Percentiles rank a stretch among this genome's conserved stretches.
These are phyloP conservation scores for Leucopsar rothschildi DNA, from an alignment of 2,113 vertebrate species.

Conservation along the genomic window DNA sequence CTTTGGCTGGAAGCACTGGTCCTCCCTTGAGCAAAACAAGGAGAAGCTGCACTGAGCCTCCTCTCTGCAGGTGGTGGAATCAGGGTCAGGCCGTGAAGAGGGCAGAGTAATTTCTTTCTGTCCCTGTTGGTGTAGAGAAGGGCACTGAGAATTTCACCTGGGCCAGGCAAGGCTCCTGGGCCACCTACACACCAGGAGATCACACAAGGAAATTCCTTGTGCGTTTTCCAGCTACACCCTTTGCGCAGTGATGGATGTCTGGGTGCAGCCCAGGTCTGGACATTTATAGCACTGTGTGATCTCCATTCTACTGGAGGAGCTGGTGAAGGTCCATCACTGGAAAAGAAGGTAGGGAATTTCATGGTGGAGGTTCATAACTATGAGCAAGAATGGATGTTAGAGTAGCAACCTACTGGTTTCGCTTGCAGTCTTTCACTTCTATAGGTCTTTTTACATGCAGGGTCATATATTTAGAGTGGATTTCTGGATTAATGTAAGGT, in stretches of 20 bases:
- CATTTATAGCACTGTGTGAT: background rate
- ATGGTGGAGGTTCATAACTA: background rate
- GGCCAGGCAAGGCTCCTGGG: background rate
- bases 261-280: background rate
- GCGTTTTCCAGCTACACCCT: background rate
- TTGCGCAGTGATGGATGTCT: background rate
- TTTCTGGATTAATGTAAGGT: slow-evolving; percentile 38
- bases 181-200: background rate
- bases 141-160: background rate
- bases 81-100: background rate
- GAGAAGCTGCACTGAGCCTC: background rate
- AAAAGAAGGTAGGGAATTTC: background rate
- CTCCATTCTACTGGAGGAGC: background rate
- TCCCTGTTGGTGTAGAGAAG: background rate
- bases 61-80: background rate
- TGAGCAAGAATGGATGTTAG: background rate
- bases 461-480: background rate
- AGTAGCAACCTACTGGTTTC: background rate
- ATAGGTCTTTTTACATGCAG: background rate
- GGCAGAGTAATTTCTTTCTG: background rate
- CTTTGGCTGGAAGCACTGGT: background rate
- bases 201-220: background rate
- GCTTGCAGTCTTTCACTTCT: background rate
- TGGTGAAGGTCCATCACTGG: background rate
- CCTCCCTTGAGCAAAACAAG: background rate